Evolutionary conservation across 1,140 invertebrate species (phyloP).

Genomic region (Cydia pomonella): DNA sequence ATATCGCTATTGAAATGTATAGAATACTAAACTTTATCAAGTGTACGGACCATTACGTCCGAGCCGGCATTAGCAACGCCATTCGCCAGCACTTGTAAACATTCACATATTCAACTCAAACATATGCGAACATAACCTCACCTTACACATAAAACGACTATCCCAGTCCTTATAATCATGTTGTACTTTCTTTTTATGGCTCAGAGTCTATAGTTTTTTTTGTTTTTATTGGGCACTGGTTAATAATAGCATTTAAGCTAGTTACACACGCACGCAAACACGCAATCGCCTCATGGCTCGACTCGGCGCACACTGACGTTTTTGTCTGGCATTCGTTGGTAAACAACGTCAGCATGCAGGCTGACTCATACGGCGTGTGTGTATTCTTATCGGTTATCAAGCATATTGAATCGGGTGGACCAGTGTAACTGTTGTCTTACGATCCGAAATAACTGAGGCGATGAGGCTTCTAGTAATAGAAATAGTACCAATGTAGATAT

Average conservation of each 20-base stretch:
- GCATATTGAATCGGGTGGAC: neutral
- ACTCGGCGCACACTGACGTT: neutral
- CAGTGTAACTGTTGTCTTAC: neutral
- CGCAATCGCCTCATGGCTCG: slow-evolving; percentile 13
- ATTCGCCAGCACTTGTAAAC: slow-evolving; percentile 6
- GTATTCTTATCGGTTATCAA: neutral
- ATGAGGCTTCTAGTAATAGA: too few species aligned
- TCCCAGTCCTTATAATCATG: slow-evolving; percentile 6
- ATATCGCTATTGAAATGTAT: neutral
- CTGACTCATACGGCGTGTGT: neutral
- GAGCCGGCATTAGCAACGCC: neutral
- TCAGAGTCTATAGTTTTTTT: neutral
- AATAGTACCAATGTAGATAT: neutral
- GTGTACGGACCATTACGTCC: neutral
- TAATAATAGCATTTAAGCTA: neutral
- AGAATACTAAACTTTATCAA: slow-evolving; percentile 20
- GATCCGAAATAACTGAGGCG: neutral
- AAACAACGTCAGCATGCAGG: slow-evolving; percentile 8
- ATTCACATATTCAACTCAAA: neutral
- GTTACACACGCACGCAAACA: neutral
- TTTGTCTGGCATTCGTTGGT: slow-evolving; percentile 26
- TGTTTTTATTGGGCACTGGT: neutral
- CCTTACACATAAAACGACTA: slow-evolving; percentile 15
- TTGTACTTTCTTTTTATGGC: neutral
- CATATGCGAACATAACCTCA: slow-evolving; percentile 23